Percentiles rank a stretch among this genome's conserved stretches.
phyloP scores from a whole-genome alignment of 2,113 vertebrate genomes.

The Ramphastos sulfuratus region DNA sequence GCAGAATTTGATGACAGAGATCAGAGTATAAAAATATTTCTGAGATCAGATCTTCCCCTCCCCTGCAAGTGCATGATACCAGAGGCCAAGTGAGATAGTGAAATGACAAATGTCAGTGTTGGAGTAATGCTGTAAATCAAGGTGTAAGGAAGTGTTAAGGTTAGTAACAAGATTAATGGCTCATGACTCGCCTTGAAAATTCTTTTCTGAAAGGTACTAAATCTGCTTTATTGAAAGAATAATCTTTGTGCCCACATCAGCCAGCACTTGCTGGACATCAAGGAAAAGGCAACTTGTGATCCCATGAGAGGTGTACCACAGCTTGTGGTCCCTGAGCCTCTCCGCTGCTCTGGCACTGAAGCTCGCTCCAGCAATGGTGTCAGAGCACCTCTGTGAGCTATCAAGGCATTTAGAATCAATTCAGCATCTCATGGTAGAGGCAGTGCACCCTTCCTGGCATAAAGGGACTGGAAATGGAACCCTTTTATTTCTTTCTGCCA shows the following conservation, averaged over 20 bases:
- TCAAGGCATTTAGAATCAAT: neutral
- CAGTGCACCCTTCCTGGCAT: neutral
- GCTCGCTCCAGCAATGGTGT: neutral
- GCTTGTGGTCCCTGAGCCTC: neutral
- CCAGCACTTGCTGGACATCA: neutral
- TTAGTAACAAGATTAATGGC: neutral
- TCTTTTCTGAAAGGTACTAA: conserved; percentile 28
- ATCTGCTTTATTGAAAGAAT: neutral
- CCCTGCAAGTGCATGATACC: neutral
- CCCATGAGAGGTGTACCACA: neutral
- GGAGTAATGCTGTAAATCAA: neutral
- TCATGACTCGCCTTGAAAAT: conserved; percentile 26
- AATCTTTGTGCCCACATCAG: neutral
- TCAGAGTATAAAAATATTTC: neutral
- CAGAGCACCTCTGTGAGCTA: neutral
- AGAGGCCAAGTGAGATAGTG: conserved; percentile 8
- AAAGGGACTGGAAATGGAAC: neutral
- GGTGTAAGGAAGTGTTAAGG: conserved; percentile 10
- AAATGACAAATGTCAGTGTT: conserved; percentile 15
- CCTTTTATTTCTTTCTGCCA: neutral
- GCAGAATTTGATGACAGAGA: neutral
- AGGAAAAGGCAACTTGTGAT: neutral
- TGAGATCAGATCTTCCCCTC: neutral
- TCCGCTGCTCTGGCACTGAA: neutral
- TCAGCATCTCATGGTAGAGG: neutral